Conservation (phyloP, 1,140 invertebrate species). For the Rhopalosiphum maidis region DNA sequence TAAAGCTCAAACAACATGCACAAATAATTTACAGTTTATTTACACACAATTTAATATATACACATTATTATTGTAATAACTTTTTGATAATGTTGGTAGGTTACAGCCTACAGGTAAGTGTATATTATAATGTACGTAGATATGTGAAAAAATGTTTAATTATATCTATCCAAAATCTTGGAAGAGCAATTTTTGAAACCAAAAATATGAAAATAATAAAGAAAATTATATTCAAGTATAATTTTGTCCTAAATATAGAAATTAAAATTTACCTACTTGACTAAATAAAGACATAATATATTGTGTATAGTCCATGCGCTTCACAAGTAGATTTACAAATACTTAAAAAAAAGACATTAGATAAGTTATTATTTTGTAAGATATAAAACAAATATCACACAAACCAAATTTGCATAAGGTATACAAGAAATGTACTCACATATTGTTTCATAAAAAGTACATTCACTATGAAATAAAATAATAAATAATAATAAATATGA, state of each 20-base stretch:
- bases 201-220: background rate
- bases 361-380: background rate
- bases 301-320: background rate
- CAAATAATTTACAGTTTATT: background rate
- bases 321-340: background rate
- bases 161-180: background rate
- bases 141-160: background rate
- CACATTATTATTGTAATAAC: background rate
- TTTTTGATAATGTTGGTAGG: background rate
- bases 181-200: background rate
- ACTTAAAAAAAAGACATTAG: background rate
- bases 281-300: background rate
- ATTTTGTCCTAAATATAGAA: background rate
- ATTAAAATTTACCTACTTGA: background rate
- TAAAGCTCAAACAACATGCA: slow-evolving; percentile 5
- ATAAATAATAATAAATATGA: background rate
- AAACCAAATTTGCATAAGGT: background rate
- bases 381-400: background rate
- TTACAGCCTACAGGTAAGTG: background rate
- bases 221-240: background rate
- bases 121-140: background rate
- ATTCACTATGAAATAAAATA: background rate
- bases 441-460: slow-evolving; percentile 9
- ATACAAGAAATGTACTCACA: background rate
- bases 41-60: background rate